Base-by-base conservation (phyloP, 2,888 invertebrate species). In the Schizotus pectinicornis region DNA sequence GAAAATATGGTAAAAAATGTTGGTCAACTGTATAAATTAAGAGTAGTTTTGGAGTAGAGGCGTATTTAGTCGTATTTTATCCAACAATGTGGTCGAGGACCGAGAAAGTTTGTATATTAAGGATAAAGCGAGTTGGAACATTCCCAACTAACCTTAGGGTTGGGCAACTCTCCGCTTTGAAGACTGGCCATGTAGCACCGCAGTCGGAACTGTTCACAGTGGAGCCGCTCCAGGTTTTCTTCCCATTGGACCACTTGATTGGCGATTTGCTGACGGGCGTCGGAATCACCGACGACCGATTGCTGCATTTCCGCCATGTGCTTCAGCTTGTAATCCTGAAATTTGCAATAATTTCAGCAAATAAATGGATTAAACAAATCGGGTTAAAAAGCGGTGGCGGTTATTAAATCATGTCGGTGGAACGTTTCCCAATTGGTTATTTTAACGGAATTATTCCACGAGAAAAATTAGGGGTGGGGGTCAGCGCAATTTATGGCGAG, bases 301-400 rank as follows among this genome's bases (percentile, higher is more conserved):
- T 96, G 90, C 81, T 98, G 97, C 73, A 97, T 85, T 80, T 97
- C 97, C n/a, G 97, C 96, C 97, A 98, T 97, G 78, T 97, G 96
- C 79, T 95, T 95, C 82, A 97, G 83, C 81, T 97, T 97, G 77
- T 94, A 92, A 82, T 98, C 97, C 97, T 97, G 82, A 71, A 75
- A 61, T 52, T 32, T 33, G n/a, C 2, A 35, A n/a, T 9, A 11
- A 35, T 35, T 11, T 22, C 22, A 22, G 22, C 22, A 5, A 22
- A 22, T 22, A 22, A 22, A 5, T 22, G 22, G 22, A 22, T 22
- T 22, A 22, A 22, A 22, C 22, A 22, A 22, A 22, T 22, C 22
- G 22, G 22, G 22, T 22, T 22, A 22, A 22, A 22, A 22, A 22
- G 22, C 22, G 22, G 5, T 22, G 22, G 22, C 22, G 5, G 22